Percentiles rank a stretch among this genome's conserved stretches.
phyloP scores from a whole-genome alignment of 2,113 vertebrate genomes.

The Salvelinus alpinus region DNA sequence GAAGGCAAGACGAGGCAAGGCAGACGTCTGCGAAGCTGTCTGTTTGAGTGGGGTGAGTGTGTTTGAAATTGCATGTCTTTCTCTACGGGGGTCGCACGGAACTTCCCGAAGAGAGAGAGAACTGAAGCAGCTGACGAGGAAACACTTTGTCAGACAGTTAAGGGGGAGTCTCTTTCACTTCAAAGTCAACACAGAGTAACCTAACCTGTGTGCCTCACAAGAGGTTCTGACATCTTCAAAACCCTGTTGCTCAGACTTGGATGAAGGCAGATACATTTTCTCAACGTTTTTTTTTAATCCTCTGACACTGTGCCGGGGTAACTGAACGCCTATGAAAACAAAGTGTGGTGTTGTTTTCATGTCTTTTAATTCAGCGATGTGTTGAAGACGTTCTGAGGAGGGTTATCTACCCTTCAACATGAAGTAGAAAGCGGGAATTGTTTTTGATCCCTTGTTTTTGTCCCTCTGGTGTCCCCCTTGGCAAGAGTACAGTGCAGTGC shows the following conservation, averaged over 20 bases:
- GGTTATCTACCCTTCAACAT: constrained; percentile 24
- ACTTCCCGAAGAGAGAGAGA: background rate
- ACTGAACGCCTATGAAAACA: constrained; percentile 4
- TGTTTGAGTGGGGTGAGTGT: background rate
- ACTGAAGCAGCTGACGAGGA: background rate
- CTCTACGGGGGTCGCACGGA: background rate
- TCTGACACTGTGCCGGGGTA: background rate
- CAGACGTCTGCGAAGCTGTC: too few relatives aligned
- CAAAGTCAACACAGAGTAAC: background rate
- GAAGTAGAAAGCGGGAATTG: constrained; percentile 36
- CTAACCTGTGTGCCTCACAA: background rate
- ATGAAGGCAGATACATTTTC: background rate
- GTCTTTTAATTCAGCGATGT: constrained; percentile 6
- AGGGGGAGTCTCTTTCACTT: too few relatives aligned
- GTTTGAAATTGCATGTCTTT: background rate
- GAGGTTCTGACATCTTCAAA: background rate
- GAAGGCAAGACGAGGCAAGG: too few relatives aligned
- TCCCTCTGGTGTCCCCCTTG: constrained; percentile 34
- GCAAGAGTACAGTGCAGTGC: constrained; percentile 38
- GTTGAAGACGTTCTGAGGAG: background rate
- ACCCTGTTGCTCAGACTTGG: background rate
- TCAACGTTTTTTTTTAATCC: too few relatives aligned
- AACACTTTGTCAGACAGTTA: too few relatives aligned
- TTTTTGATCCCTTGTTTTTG: constrained; percentile 32
- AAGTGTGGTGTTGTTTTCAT: constrained; percentile 20